Percentiles rank a stretch among this genome's conserved stretches.
phyloP scores from a whole-genome alignment of 2,888 invertebrate genomes.

The Spisula solida region DNA sequence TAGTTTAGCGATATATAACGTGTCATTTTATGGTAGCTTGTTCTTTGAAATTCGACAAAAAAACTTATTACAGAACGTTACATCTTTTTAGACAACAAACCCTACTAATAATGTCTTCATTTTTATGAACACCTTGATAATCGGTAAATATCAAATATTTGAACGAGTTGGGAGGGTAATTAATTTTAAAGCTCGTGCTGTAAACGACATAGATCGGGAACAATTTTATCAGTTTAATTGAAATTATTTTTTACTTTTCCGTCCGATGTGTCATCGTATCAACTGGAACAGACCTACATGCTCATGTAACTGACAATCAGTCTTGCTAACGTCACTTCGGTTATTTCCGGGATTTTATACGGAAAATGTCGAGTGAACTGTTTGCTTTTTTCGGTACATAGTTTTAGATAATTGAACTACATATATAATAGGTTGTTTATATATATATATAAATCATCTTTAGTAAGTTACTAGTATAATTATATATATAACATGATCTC shows the following conservation, averaged over 20 bases:
- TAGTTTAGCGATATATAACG: background rate
- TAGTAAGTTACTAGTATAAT: background rate
- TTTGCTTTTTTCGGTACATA: background rate
- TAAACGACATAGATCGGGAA: background rate
- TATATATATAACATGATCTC: background rate
- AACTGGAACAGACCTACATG: background rate
- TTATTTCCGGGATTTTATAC: background rate
- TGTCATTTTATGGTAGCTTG: background rate
- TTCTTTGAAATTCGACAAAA: slow-evolving; percentile 2
- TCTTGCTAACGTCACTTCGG: slow-evolving; percentile 9
- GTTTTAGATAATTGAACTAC: background rate
- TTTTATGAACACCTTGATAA: background rate
- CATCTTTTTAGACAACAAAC: background rate
- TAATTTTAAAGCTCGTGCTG: background rate
- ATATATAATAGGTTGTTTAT: too few relatives aligned
- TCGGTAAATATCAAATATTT: background rate
- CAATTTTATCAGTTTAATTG: slow-evolving; percentile 9
- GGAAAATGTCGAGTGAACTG: background rate
- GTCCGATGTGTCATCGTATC: background rate
- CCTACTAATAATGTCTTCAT: background rate
- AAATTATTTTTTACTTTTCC: background rate
- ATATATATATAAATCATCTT: background rate
- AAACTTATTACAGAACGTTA: background rate
- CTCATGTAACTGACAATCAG: slow-evolving; percentile 8
- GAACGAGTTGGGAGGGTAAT: background rate